phyloP scores from a whole-genome alignment of 2,113 vertebrate species.

The Micromys minutus region DNA sequence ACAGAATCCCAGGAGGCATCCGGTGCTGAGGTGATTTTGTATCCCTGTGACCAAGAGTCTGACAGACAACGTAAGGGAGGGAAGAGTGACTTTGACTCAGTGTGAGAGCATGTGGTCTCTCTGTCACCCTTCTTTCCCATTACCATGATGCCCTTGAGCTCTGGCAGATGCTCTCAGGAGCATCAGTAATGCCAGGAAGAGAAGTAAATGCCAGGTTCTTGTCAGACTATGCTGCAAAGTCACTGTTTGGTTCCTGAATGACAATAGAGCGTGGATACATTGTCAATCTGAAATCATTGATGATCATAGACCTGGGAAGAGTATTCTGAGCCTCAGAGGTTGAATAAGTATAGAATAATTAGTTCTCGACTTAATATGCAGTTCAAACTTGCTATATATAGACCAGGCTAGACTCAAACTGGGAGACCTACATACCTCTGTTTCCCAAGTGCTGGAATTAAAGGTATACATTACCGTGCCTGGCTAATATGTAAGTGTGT shows the following conservation, averaged over 20 bases:
- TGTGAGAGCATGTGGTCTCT: too few species aligned
- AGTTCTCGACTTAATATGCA: not conserved
- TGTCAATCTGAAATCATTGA: not conserved
- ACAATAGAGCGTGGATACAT: not conserved
- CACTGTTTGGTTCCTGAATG: too few species aligned
- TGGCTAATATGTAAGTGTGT: not conserved
- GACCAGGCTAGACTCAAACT: not conserved
- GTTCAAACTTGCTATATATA: not conserved
- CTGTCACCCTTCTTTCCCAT: not conserved
- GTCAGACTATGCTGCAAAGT: not conserved
- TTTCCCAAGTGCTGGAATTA: not conserved
- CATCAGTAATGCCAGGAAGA: not conserved
- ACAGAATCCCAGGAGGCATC: not conserved
- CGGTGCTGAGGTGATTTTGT: not conserved
- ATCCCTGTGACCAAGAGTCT: not conserved
- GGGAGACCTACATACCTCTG: not conserved
- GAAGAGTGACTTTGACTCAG: not conserved
- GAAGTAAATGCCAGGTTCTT: not conserved
- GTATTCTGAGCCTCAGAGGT: not conserved
- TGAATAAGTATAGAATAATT: not conserved
- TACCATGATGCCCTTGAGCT: not conserved
- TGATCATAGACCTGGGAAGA: not conserved
- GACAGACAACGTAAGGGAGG: not conserved
- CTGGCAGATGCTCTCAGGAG: not conserved
- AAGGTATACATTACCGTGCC: not conserved